Conservation (phyloP, 2,113 vertebrate genomes). For the Thamnaconus septentrionalis region DNA sequence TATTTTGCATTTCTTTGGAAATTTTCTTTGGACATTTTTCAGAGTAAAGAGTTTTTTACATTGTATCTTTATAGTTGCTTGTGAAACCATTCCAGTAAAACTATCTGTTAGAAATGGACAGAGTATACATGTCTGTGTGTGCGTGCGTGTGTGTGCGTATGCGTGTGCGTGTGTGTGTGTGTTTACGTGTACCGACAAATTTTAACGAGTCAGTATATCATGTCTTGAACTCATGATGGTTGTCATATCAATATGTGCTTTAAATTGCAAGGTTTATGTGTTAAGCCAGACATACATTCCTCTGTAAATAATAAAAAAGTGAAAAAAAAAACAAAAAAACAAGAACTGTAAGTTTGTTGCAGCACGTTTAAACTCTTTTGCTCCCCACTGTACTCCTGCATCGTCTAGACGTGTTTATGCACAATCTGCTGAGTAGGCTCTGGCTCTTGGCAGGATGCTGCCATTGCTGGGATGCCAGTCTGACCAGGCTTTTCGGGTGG, state of each 20-base stretch:
- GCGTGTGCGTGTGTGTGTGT: conserved; percentile 41
- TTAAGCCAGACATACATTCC: conserved; percentile 74
- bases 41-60: conserved; percentile 80
- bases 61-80: conserved; percentile 83
- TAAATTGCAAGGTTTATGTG: conserved; percentile 78
- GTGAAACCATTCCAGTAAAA: conserved; percentile 82
- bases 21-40: conserved; percentile 69
- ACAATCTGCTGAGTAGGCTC: conserved; percentile 68
- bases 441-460: conserved; percentile 32
- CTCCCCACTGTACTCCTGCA: not conserved
- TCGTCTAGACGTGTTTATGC: conserved; percentile 15
- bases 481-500: conserved; percentile 51
- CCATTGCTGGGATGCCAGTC: conserved; percentile 65
- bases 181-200: conserved; percentile 73
- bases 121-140: conserved; percentile 75
- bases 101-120: conserved; percentile 75
- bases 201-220: conserved; percentile 77
- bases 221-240: conserved; percentile 79
- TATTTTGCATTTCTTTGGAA: conserved; percentile 69
- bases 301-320: conserved; percentile 80
- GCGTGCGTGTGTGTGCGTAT: conserved; percentile 54
- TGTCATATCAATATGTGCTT: conserved; percentile 80
- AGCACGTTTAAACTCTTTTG: conserved; percentile 11
- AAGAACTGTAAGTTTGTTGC: conserved; percentile 8
- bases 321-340: conserved; percentile 41